A percentile compares a stretch with the other conserved stretches of the same genome.
These are phyloP conservation scores for Graphium colonna DNA, from an alignment of 2,888 invertebrate genomes.

Conservation along the genomic window DNA sequence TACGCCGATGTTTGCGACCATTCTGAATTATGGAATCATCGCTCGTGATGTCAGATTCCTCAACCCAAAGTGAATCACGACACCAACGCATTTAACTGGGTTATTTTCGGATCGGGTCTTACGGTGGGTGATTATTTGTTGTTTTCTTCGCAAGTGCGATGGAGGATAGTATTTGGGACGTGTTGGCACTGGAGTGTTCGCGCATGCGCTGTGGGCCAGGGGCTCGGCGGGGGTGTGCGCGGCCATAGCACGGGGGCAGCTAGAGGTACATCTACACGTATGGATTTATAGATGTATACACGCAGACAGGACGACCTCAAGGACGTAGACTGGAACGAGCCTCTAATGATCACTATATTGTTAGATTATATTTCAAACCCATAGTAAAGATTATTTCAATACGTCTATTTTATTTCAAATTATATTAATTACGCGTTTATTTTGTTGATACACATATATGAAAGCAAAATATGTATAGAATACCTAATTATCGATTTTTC, in stretches of 20 bases:
- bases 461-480: not conserved
- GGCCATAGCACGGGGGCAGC: conserved; percentile 61
- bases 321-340: conserved; percentile 38
- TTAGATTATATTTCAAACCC: not conserved
- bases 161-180: conserved; percentile 52
- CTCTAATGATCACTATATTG: conserved; percentile 2
- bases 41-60: too few species aligned
- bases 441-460: not conserved
- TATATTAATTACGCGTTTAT: too few species aligned
- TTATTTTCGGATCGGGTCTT: not conserved
- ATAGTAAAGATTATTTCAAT: not conserved
- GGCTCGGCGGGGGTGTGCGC: conserved; percentile 71
- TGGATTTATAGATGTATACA: conserved; percentile 27
- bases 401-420: too few species aligned
- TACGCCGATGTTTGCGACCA: conserved; percentile 70
- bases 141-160: conserved; percentile 33
- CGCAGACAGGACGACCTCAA: conserved; percentile 42
- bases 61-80: too few species aligned
- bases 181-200: conserved; percentile 61
- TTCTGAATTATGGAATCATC: conserved; percentile 40
- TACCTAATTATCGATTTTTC: not conserved
- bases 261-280: conserved; percentile 41
- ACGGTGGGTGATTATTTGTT: not conserved
- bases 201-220: conserved; percentile 60
- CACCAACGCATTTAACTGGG: too few species aligned